Conservation (phyloP, 2,113 vertebrate species). For the Numida meleagris region DNA sequence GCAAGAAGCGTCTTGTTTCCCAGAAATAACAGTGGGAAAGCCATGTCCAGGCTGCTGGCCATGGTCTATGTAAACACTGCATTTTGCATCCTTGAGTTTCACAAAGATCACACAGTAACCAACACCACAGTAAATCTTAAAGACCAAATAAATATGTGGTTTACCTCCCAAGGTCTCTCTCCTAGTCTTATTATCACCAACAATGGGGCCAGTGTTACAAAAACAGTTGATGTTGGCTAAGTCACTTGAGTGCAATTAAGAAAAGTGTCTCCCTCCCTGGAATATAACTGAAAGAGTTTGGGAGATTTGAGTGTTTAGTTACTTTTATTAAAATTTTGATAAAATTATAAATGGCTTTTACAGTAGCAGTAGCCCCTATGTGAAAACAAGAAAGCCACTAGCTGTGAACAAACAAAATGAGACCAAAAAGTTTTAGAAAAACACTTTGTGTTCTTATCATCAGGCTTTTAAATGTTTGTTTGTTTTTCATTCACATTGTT, state of each 20-base stretch:
- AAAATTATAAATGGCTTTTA: conserved; percentile 45
- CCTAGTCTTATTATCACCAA: conserved; percentile 34
- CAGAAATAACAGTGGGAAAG: not conserved
- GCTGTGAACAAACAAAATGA: not conserved
- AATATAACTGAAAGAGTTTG: conserved; percentile 42
- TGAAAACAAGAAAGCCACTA: conserved; percentile 4
- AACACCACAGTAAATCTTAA: conserved; percentile 48
- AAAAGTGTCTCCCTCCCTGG: conserved; percentile 25
- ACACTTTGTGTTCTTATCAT: not conserved
- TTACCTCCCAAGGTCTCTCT: conserved; percentile 42
- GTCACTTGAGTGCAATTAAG: conserved; percentile 8
- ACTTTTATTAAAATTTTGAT: conserved; percentile 23
- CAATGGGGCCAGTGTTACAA: conserved; percentile 50
- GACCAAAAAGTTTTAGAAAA: not conserved
- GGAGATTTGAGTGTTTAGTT: not conserved
- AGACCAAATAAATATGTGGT: conserved; percentile 39
- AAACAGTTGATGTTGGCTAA: not conserved
- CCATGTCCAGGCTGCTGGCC: not conserved
- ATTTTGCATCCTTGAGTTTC: conserved; percentile 28
- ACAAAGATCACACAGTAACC: conserved; percentile 42
- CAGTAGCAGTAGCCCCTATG: not conserved
- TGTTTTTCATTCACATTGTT: not conserved
- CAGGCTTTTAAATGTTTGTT: not conserved
- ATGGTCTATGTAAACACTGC: conserved; percentile 24
- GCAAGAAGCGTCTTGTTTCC: not conserved